Evolutionary conservation across 2,113 vertebrate species (phyloP), one percentile per base, ranked within the genome.

Genomic region (Heteronetta atricapilla): DNA sequence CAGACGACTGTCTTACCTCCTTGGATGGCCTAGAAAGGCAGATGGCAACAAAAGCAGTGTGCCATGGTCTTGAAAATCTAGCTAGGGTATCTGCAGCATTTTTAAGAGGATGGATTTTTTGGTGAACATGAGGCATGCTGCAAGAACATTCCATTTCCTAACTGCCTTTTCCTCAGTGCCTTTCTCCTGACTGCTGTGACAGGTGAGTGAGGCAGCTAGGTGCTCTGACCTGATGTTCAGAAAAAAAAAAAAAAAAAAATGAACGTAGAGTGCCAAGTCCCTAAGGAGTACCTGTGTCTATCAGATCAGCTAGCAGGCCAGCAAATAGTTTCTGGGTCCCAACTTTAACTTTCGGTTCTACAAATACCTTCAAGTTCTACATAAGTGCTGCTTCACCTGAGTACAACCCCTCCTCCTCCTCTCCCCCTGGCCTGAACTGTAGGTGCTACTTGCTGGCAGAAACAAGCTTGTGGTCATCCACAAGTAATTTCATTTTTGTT

Each of bases 301-400:
- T 3, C 56, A 66, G 26, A 74, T 78, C 56, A 83, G 40, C 31
- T 68, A 60, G 15, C 6, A 83, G 63, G 13, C 29, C 38, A 88
- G 34, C 10, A 86, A 18, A 40, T 1, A 3, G 1, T 33, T 89
- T 74, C 56, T 81, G 42, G 11, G 11, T 56, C 10, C 6, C 8
- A n/a, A 4, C 23, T 55, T 92, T 23, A 86, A 52, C 68, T 78
- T 69, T 23, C 8, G 7, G 11, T 13, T 10, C 38, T 79, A 48
- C 46, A 48, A 20, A 19, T 48, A 48, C 22, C 46, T 29, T 78
- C 26, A 60, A 13, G 29, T 64, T 56, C 33, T 60, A 13, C 0
- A 0, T 29, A 40, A 46, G 9, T 31, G n/a, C 40, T 77, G 11
- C 17, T 84, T 83, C 62, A 42, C 16, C 12, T 1, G 0, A 14